A percentile compares a stretch with the other conserved stretches of the same genome.
Conservation (phyloP, 1,140 invertebrate species). For the Aleiodes sp. region DNA sequence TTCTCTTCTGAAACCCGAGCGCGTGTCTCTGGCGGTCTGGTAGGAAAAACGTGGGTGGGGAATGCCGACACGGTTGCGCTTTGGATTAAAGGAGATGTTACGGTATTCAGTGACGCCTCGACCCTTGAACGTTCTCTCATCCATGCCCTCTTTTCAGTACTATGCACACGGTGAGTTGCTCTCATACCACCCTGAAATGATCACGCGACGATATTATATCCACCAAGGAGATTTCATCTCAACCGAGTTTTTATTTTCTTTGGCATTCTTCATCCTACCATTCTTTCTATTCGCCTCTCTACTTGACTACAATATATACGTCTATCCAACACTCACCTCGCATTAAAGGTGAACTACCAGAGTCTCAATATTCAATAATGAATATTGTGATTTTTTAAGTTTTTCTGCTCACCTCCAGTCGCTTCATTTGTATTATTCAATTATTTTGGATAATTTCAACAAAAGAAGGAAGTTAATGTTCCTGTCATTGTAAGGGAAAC, state of each 20-base stretch:
- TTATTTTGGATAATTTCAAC: too few relatives aligned
- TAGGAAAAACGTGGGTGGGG: constrained; percentile 14
- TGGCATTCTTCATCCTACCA: neutral
- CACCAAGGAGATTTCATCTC: neutral
- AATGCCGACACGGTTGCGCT: constrained; percentile 15
- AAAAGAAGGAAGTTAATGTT: too few relatives aligned
- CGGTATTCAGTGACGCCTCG: neutral
- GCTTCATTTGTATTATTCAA: too few relatives aligned
- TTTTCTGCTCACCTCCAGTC: too few relatives aligned
- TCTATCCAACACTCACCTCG: neutral
- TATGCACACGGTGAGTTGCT: neutral
- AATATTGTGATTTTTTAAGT: neutral
- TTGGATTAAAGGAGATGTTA: constrained; percentile 17
- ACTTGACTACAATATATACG: neutral
- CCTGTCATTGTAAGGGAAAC: too few relatives aligned
- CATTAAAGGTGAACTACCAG: neutral
- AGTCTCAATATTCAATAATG: too few relatives aligned
- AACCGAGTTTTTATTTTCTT: neutral
- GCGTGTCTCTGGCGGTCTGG: constrained; percentile 10
- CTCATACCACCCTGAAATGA: neutral
- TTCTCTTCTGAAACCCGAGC: constrained; percentile 5
- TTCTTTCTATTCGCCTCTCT: neutral
- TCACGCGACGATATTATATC: constrained; percentile 3
- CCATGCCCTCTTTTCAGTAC: neutral
- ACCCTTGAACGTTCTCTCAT: neutral